Evolutionary conservation across 2,888 invertebrate species (phyloP), one percentile per base, ranked within the genome.

Genomic region (Metacarcinus magister): DNA sequence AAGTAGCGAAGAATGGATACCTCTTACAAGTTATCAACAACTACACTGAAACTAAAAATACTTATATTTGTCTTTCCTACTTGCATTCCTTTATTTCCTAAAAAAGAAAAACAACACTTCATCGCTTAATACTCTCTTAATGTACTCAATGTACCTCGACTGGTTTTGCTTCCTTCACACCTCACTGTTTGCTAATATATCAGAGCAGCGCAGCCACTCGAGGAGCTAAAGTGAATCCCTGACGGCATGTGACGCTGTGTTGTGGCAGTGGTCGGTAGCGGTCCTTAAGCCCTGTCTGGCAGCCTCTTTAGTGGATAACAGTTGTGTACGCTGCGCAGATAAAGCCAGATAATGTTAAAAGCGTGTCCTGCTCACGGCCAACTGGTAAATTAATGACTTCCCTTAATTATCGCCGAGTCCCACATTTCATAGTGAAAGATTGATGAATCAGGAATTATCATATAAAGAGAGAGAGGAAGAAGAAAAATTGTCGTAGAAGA

Each of bases 291-390:
- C 67, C 94, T 94, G 44, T 54, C 82, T 94, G 82, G 44, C 94
- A 60, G 48, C 32, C 44, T 43, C 82, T 48, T 75, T 82, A 48
- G 43, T 82, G 82, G 92, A 92, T 92, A 92, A 92, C 92, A 95
- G 43, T 95, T 95, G 95, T 95, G 92, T 95, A 95, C 95, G 95
- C 92, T 92, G 82, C 46, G 32, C 46, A 43, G 95, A 95, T 95
- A 95, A 92, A 82, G 82, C 8, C 75, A 46, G 95, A 95, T 95
- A 92, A 92, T 92, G 95, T 95, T 95, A 95, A 95, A 95, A 95
- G 95, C 92, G 82, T 95, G 95, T 92, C 92, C 92, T 95, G 92
- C 95, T 95, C 95, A 92, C 82, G 92, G 95, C 67, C 92, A 92
- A 44, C 92, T 92, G 92, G 92, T 92, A 92, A 92, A 92, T 75